These are phyloP conservation scores for Aproaerema taeniolella DNA, from an alignment of 2,888 invertebrate genomes.

Conservation along the genomic window DNA sequence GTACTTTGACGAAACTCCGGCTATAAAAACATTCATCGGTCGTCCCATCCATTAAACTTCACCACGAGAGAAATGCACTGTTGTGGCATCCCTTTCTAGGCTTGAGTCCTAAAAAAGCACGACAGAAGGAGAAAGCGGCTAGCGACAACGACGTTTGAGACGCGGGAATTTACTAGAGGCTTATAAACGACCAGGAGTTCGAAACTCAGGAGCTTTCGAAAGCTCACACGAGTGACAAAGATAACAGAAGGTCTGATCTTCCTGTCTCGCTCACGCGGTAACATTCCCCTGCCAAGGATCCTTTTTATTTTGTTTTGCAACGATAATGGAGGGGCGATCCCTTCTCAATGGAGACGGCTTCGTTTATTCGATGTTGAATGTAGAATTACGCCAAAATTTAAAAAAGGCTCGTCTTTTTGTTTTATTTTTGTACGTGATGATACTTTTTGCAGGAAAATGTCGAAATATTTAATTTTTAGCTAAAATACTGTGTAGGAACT, in stretches of 20 bases:
- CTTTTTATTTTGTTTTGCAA: conserved; percentile 26
- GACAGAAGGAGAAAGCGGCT: conserved; percentile 72
- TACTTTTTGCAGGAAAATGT: conserved; percentile 5
- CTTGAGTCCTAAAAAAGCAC: conserved; percentile 40
- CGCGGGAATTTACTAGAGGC: conserved; percentile 72
- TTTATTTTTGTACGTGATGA: conserved; percentile 4
- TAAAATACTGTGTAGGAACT: no score
- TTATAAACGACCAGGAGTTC: conserved; percentile 36
- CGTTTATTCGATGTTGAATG: not conserved
- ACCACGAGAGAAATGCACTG: conserved; percentile 23
- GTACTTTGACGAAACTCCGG: no score
- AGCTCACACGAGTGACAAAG: conserved; percentile 53
- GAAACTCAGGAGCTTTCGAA: conserved; percentile 47
- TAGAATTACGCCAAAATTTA: not conserved
- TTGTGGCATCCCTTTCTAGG: conserved; percentile 31
- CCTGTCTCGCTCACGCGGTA: conserved; percentile 38
- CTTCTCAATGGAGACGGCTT: conserved; percentile 4
- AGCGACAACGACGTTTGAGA: conserved; percentile 67
- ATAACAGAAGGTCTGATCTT: conserved; percentile 31
- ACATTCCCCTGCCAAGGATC: conserved; percentile 31
- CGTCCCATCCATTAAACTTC: no score
- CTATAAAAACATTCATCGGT: no score
- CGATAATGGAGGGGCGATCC: conserved; percentile 29
- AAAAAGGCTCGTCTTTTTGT: no score
- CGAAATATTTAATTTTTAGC: no score